phyloP scores from a whole-genome alignment of 2,113 vertebrate species.

The Chaetodon auriga region DNA sequence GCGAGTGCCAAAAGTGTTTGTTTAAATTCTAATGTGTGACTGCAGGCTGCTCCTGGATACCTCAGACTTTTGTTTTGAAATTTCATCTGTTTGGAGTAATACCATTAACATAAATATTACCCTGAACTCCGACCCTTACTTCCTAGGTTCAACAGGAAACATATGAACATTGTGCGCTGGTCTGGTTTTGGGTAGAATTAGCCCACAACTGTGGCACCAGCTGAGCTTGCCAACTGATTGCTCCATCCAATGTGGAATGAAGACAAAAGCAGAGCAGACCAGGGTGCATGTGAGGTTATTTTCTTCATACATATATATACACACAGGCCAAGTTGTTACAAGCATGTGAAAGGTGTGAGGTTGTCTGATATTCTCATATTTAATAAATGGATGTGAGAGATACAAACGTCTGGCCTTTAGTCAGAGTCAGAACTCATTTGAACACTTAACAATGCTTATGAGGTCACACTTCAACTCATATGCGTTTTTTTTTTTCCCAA shows the following conservation, averaged over 20 bases:
- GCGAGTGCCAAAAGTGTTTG: constrained; percentile 69
- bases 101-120: constrained; percentile 84
- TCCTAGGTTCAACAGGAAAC: constrained; percentile 83
- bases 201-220: constrained; percentile 43
- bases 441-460: constrained; percentile 28
- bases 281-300: constrained; percentile 37
- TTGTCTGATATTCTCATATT: constrained; percentile 16
- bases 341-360: constrained; percentile 6
- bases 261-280: constrained; percentile 40
- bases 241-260: background rate
- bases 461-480: constrained; percentile 31
- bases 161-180: constrained; percentile 70
- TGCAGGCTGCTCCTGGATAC: constrained; percentile 56
- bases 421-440: constrained; percentile 29
- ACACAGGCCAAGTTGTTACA: background rate
- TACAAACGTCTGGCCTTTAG: constrained; percentile 30
- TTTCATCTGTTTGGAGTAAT: constrained; percentile 74
- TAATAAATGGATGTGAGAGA: constrained; percentile 29
- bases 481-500: background rate
- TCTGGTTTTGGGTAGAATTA: constrained; percentile 53
- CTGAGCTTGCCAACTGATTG: constrained; percentile 47
- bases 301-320: too few relatives aligned
- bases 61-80: constrained; percentile 80
- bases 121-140: constrained; percentile 80
- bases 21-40: constrained; percentile 67